A percentile compares a stretch with the other conserved stretches of the same genome.
Conservation (phyloP, 2,888 invertebrate genomes). For the Tetrapedia diversipes region DNA sequence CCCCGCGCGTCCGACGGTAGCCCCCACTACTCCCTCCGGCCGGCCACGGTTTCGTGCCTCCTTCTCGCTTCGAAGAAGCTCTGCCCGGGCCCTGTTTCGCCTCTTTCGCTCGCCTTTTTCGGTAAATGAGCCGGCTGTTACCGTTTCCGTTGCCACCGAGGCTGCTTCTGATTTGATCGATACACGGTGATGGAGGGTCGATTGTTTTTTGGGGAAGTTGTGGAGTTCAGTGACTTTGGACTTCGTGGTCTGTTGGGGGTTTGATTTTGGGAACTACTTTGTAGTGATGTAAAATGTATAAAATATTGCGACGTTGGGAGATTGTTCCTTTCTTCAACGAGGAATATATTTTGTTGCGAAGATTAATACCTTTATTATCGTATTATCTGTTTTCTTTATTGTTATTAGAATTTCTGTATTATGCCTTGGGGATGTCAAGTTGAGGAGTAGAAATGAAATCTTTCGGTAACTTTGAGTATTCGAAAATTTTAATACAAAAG, state of each 20-base stretch:
- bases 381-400: too few species aligned
- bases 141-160: conserved; percentile 18
- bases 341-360: neutral
- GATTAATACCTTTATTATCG: too few species aligned
- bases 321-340: too few species aligned
- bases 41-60: conserved; percentile 24
- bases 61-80: conserved; percentile 1
- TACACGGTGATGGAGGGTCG: neutral
- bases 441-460: too few species aligned
- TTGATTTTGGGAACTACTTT: too few species aligned
- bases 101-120: conserved; percentile 47
- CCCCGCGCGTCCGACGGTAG: too few species aligned
- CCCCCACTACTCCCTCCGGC: neutral
- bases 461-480: too few species aligned
- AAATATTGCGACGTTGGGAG: too few species aligned
- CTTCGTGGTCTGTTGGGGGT: neutral
- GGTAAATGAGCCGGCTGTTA: conserved; percentile 48
- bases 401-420: too few species aligned
- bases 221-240: neutral
- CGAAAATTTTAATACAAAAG: neutral
- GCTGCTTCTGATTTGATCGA: conserved; percentile 34
- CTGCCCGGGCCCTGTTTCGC: conserved; percentile 5
- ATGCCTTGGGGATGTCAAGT: too few species aligned
- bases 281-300: too few species aligned
- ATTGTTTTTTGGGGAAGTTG: neutral